phyloP scores from a whole-genome alignment of 2,888 invertebrate genomes.

The Pardosa pseudoannulata region DNA sequence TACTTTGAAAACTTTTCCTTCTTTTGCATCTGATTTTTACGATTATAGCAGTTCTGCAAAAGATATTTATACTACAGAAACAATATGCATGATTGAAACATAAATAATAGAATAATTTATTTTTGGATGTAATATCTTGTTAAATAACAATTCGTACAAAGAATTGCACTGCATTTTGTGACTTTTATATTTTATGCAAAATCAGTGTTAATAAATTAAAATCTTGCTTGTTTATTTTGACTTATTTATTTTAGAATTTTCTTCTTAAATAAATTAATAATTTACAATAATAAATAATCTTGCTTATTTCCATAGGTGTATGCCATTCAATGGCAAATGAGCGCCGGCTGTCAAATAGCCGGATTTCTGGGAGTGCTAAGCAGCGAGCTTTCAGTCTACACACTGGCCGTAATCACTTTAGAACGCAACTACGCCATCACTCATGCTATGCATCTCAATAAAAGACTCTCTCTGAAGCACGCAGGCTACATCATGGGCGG shows the following conservation, averaged over 20 bases:
- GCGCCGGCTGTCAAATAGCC: conserved; percentile 92
- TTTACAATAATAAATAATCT: not conserved
- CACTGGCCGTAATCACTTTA: conserved; percentile 95
- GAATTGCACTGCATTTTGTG: no score
- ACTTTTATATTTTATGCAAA: no score
- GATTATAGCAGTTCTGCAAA: no score
- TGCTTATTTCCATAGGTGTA: conserved; percentile 81
- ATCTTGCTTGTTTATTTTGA: no score
- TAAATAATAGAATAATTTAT: no score
- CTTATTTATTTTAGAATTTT: not conserved
- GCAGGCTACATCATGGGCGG: conserved; percentile 93
- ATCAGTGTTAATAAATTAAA: no score
- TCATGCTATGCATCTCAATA: conserved; percentile 97
- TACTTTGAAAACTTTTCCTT: no score
- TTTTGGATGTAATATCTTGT: no score
- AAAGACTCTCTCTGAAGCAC: conserved; percentile 90
- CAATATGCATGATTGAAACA: no score
- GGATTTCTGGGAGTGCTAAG: conserved; percentile 96
- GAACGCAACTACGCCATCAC: conserved; percentile 98
- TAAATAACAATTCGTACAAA: no score
- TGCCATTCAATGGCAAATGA: conserved; percentile 98
- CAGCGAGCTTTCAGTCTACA: conserved; percentile 95
- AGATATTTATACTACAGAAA: no score
- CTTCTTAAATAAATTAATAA: not conserved
- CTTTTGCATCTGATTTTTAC: no score